phyloP scores from a whole-genome alignment of 2,797 vertebrate genomes.

The Erethizon dorsatum region DNA sequence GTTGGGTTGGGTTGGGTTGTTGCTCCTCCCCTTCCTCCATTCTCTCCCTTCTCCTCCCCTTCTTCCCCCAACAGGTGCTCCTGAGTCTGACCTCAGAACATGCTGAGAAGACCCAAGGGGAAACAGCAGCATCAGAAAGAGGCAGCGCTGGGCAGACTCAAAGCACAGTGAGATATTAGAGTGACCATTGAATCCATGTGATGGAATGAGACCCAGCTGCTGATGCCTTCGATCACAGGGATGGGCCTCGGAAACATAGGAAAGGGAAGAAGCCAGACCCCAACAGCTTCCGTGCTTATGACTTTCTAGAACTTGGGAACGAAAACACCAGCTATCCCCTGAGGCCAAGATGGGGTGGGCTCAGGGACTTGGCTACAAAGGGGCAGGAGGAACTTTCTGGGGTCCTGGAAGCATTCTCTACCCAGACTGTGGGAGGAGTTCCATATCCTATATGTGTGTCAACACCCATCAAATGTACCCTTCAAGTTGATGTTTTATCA shows the following conservation, averaged over 20 bases:
- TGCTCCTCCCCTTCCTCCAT: rapidly evolving
- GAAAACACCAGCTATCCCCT: neutral
- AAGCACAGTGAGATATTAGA: no score
- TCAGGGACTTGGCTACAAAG: neutral
- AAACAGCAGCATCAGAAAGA: rapidly evolving
- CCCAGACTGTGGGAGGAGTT: no score
- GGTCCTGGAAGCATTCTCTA: neutral
- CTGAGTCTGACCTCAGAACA: neutral
- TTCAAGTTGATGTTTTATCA: neutral
- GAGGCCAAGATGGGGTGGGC: neutral
- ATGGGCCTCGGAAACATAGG: neutral
- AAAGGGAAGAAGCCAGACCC: neutral
- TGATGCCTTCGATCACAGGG: no score
- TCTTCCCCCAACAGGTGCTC: no score
- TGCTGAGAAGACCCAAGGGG: neutral
- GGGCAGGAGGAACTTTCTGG: neutral
- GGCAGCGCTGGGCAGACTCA: neutral
- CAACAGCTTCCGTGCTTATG: rapidly evolving
- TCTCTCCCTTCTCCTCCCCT: no score
- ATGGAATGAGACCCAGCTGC: no score
- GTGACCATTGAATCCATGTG: neutral
- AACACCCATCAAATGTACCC: neutral
- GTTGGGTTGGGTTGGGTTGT: rapidly evolving
- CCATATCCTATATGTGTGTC: rapidly evolving
- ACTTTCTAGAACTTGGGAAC: neutral